Evolutionary conservation across 2,113 vertebrate species (phyloP).

Genomic region (Anolis carolinensis): DNA sequence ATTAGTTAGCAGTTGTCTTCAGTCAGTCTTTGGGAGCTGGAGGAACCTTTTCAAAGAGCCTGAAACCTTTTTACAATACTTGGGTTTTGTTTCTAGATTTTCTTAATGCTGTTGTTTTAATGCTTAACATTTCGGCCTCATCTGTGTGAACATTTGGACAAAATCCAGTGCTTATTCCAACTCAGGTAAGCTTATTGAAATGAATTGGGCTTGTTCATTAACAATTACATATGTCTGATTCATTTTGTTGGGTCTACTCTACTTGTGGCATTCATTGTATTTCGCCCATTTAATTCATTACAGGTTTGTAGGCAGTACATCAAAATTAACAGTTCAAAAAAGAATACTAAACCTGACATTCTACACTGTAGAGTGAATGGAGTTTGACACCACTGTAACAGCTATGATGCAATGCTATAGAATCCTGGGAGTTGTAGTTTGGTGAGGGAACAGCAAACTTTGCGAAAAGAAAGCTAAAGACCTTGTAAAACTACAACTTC

Average conservation of each 20-base stretch:
- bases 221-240: background rate
- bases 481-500: too few relatives aligned
- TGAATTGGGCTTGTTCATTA: background rate
- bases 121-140: background rate
- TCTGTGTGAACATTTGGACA: conserved; percentile 35
- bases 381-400: too few relatives aligned
- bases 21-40: conserved; percentile 41
- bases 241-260: background rate
- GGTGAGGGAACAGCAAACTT: too few relatives aligned
- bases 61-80: conserved; percentile 45
- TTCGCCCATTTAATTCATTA: conserved; percentile 46
- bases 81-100: conserved; percentile 36
- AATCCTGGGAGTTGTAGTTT: too few relatives aligned
- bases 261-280: background rate
- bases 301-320: conserved; percentile 57
- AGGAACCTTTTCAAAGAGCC: conserved; percentile 42
- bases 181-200: too few relatives aligned
- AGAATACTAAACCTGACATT: conserved; percentile 46
- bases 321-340: conserved; percentile 54
- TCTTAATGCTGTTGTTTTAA: background rate
- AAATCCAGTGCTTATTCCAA: too few relatives aligned
- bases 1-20: conserved; percentile 74
- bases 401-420: too few relatives aligned
- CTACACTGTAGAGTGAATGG: too few relatives aligned
- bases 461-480: too few relatives aligned